A percentile compares a stretch with the other conserved stretches of the same genome.
These are phyloP conservation scores for Camponotus pennsylvanicus DNA, from an alignment of 1,140 invertebrate genomes.

Conservation along the genomic window DNA sequence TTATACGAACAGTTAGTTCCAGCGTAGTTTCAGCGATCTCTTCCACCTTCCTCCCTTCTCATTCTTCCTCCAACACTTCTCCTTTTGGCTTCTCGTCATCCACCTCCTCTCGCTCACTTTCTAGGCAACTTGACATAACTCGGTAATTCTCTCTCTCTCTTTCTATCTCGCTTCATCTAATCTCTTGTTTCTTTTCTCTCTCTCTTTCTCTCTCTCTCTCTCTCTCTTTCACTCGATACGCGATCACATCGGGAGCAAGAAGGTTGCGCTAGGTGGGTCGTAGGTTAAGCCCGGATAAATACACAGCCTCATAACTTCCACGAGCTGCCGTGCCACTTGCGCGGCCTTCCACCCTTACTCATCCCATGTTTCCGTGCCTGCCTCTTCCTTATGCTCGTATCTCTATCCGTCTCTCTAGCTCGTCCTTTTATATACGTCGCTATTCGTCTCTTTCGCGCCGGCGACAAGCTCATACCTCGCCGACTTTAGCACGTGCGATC, in stretches of 20 bases:
- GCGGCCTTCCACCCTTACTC: slow-evolving; percentile 9
- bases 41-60: neutral
- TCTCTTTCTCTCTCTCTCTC: slow-evolving; percentile 26
- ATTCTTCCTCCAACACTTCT: slow-evolving; percentile 39
- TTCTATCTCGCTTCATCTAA: neutral
- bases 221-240: slow-evolving; percentile 26
- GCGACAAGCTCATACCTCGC: slow-evolving; percentile 18
- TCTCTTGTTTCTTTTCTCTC: slow-evolving; percentile 1
- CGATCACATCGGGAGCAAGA: slow-evolving; percentile 33
- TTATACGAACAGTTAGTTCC: slow-evolving; percentile 78
- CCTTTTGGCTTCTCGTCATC: slow-evolving; percentile 15
- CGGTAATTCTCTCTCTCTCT: slow-evolving; percentile 41
- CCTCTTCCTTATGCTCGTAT: neutral
- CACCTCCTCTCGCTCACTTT: slow-evolving; percentile 23
- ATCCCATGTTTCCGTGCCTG: neutral
- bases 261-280: slow-evolving; percentile 65
- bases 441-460: slow-evolving; percentile 47
- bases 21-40: slow-evolving; percentile 68
- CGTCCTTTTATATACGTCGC: slow-evolving; percentile 42
- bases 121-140: slow-evolving; percentile 52
- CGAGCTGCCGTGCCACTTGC: neutral
- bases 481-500: slow-evolving; percentile 39
- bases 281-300: slow-evolving; percentile 79
- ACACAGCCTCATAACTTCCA: slow-evolving; percentile 75
- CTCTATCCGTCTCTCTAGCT: slow-evolving; percentile 36